phyloP scores from a whole-genome alignment of 2,113 vertebrate genomes.

The Cichladusa arquata region DNA sequence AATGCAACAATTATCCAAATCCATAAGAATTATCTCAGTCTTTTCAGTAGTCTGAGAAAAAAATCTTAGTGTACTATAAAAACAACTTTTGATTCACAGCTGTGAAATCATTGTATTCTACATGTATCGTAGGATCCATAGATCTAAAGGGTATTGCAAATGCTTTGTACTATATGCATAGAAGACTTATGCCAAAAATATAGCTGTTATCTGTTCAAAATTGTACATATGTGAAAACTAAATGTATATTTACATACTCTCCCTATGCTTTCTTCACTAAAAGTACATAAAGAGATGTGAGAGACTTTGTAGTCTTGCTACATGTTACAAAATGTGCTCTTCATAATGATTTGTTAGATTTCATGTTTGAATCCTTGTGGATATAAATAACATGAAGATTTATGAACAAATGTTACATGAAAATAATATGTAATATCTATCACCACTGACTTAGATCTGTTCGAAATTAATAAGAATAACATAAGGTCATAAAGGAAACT shows the following conservation, averaged over 20 bases:
- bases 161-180: neutral
- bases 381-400: neutral
- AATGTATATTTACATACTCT: neutral
- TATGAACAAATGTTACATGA: neutral
- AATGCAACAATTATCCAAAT: neutral
- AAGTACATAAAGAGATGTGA: neutral
- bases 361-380: neutral
- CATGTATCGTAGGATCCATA: neutral
- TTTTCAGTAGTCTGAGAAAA: neutral
- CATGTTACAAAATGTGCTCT: neutral
- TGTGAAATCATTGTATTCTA: neutral
- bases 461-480: neutral
- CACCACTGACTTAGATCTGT: neutral
- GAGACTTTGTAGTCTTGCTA: neutral
- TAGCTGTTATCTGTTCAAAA: neutral
- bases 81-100: neutral
- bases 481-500: neutral
- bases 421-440: neutral
- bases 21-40: neutral
- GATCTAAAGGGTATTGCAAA: neutral
- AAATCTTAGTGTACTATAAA: neutral
- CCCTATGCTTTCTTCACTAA: neutral
- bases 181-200: neutral
- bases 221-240: neutral
- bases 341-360: neutral